Evolutionary conservation across 2,113 vertebrate genomes (phyloP), one percentile per base, ranked within the genome.

Genomic region (Aspiorhynchus laticeps): DNA sequence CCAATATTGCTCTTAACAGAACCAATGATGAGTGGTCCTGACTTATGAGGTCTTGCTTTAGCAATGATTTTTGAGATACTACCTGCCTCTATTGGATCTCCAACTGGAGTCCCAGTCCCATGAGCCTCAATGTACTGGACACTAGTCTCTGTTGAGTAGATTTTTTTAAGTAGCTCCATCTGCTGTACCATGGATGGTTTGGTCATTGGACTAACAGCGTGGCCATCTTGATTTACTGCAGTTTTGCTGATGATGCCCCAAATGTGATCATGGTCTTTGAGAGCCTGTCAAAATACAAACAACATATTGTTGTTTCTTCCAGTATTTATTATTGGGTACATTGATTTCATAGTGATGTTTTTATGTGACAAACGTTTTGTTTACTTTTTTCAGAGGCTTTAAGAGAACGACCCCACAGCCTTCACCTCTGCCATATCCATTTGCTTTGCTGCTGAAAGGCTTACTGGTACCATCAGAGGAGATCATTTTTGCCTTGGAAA

Each of bases 1-100:
- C 97, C 96, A 81, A 97, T 96, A 90, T 97, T 97, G 82, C 96
- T 91, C 93, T 97, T 98, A 74, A 98, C 95, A 5, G 97, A 98
- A n/a, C 96, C 97, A 0, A 97, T 94, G 80, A 88, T 88, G 38
- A 97, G 94, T 28, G 85, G 4, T 6, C 92, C 79, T 79, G 89
- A 88, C 79, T 46, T 0, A 0, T 90, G 77, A 87, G 92, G 85
- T 85, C 92, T 95, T 8, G 93, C 93, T 92, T 94, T 96, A 28
- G 93, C 94, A 38, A 97, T 91, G 73, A 92, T 88, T 0, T 91
- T 97, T 2, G 94, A 94, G 71, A 97, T 92, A 88, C 96, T 96
- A 56, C 90, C 88, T 24, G 95, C 96, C 90, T 97, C 96, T 24
- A 87, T 93, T 75, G 91, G 90, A 86, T 98, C 97, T 90, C 96